A percentile compares a stretch with the other conserved stretches of the same genome.
phyloP scores from a whole-genome alignment of 2,113 vertebrate genomes.

The Cervus canadensis region DNA sequence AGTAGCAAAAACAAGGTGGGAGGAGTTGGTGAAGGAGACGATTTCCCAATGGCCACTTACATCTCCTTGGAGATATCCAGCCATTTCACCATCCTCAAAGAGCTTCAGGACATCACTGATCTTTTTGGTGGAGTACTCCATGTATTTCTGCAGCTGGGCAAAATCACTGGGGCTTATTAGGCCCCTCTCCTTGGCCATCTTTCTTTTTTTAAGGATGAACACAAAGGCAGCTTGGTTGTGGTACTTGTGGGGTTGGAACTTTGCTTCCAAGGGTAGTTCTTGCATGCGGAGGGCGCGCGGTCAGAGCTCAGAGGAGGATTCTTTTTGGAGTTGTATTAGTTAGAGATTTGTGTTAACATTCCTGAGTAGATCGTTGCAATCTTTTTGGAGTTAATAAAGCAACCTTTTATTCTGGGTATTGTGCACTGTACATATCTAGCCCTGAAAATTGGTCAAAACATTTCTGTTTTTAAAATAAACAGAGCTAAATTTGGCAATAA shows the following conservation, averaged over 20 bases:
- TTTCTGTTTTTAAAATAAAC: constrained; percentile 76
- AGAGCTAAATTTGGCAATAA: constrained; percentile 81
- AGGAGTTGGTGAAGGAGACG: background rate
- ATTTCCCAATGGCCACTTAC: constrained; percentile 78
- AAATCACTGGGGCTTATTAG: constrained; percentile 90
- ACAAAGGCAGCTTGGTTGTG: background rate
- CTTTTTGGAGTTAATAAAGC: constrained; percentile 74
- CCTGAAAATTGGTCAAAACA: constrained; percentile 63
- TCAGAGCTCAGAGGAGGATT: background rate
- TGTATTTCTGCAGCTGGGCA: constrained; percentile 93
- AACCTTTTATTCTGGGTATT: constrained; percentile 69
- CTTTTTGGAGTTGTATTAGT: background rate
- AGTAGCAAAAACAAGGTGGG: constrained; percentile 1
- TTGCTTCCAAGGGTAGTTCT: background rate
- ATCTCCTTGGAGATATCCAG: constrained; percentile 86
- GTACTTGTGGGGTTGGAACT: background rate
- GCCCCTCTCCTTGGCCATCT: constrained; percentile 81
- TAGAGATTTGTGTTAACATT: constrained; percentile 53
- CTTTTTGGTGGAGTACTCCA: constrained; percentile 91
- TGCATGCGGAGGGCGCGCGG: no score
- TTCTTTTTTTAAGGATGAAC: constrained; percentile 33
- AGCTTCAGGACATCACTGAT: constrained; percentile 92
- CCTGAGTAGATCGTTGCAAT: constrained; percentile 40
- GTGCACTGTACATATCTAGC: constrained; percentile 71
- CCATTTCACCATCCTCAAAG: constrained; percentile 85